phyloP scores from a whole-genome alignment of 2,888 invertebrate genomes.

The Gymnoscelis rufifasciata region DNA sequence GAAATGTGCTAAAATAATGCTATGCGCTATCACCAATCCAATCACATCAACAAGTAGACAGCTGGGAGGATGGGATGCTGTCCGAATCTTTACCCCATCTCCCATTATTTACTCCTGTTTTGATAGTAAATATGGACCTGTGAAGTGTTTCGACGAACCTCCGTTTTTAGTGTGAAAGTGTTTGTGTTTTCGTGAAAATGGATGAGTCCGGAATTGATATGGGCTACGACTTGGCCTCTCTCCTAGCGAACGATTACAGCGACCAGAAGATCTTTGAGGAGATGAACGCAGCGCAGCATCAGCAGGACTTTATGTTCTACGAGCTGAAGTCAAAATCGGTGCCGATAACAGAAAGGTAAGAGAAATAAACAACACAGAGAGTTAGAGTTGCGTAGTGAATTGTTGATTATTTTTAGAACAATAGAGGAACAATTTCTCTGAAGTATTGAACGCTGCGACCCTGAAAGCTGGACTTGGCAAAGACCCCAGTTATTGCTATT shows the following conservation, averaged over 20 bases:
- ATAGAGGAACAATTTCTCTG: constrained; percentile 71
- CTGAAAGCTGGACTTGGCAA: constrained; percentile 73
- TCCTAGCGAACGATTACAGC: constrained; percentile 76
- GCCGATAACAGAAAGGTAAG: constrained; percentile 79
- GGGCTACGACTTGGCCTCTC: constrained; percentile 81
- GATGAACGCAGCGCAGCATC: constrained; percentile 74
- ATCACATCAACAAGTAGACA: constrained; percentile 67
- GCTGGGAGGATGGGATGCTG: constrained; percentile 73
- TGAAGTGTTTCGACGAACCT: constrained; percentile 39
- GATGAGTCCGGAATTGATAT: constrained; percentile 83
- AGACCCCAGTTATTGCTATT: constrained; percentile 59
- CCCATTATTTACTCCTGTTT: constrained; percentile 52
- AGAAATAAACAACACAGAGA: constrained; percentile 32
- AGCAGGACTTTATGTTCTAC: constrained; percentile 81
- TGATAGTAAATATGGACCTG: constrained; percentile 38
- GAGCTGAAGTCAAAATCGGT: constrained; percentile 81
- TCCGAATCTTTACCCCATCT: constrained; percentile 50
- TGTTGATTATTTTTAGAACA: constrained; percentile 70
- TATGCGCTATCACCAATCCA: constrained; percentile 9
- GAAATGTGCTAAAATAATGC: constrained; percentile 30
- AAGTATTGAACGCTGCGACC: constrained; percentile 58
- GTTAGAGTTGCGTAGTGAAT: constrained; percentile 35
- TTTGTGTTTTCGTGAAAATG: constrained; percentile 67
- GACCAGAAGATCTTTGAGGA: constrained; percentile 77
- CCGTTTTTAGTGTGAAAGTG: constrained; percentile 57